Percentiles rank a stretch among this genome's conserved stretches.
phyloP scores from a whole-genome alignment of 2,888 invertebrate species.

The Philereme transversata region DNA sequence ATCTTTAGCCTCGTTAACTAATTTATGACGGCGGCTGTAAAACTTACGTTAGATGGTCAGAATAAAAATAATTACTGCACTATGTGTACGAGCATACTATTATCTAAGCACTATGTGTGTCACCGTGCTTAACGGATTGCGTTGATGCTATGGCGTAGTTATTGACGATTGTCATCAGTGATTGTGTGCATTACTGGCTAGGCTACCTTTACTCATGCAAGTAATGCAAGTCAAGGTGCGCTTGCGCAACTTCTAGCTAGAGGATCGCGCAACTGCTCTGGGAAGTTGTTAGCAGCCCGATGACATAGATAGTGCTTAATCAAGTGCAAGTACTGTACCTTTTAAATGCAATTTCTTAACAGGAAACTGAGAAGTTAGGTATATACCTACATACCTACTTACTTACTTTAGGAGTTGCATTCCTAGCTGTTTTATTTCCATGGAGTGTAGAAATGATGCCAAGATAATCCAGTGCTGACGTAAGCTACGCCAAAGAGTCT shows the following conservation, averaged over 20 bases:
- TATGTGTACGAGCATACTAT: neutral
- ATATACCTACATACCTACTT: neutral
- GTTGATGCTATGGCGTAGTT: constrained; percentile 40
- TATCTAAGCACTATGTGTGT: constrained; percentile 18
- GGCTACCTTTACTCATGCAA: constrained; percentile 37
- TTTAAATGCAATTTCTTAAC: constrained; percentile 31
- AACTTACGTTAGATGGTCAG: neutral
- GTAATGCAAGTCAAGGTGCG: constrained; percentile 70
- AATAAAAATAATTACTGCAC: neutral
- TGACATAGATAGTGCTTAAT: constrained; percentile 36
- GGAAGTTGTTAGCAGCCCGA: constrained; percentile 36
- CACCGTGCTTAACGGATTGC: constrained; percentile 48
- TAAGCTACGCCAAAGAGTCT: constrained; percentile 50
- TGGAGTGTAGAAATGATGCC: constrained; percentile 35
- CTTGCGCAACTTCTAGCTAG: constrained; percentile 60
- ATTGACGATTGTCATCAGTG: constrained; percentile 52
- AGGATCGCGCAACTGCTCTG: constrained; percentile 49
- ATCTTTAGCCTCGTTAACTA: neutral
- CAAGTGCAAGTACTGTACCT: constrained; percentile 29
- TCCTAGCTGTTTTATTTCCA: constrained; percentile 16
- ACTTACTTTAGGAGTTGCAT: constrained; percentile 9
- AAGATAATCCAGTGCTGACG: constrained; percentile 37
- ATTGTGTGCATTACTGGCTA: constrained; percentile 36
- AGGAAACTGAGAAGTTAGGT: constrained; percentile 24
- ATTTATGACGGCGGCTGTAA: neutral